These are phyloP conservation scores for Hetaerina titia DNA, from an alignment of 2,888 invertebrate genomes.

Conservation along the genomic window DNA sequence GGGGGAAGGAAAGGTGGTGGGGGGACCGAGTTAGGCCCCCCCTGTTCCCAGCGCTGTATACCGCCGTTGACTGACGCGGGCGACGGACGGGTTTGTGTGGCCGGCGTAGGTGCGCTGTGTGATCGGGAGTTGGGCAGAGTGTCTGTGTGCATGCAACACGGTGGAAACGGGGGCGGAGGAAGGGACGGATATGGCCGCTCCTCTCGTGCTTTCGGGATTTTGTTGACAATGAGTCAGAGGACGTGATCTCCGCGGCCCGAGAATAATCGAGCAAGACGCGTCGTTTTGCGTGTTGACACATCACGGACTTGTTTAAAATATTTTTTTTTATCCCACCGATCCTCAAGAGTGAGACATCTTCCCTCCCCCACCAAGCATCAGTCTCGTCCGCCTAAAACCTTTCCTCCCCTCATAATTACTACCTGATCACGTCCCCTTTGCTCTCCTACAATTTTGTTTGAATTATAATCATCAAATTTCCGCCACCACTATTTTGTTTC, in stretches of 20 bases:
- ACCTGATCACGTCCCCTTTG: no score
- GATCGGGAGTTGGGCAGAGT: background rate
- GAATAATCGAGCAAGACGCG: background rate
- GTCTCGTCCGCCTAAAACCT: background rate
- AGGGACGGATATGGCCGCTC: background rate
- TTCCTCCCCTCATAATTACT: background rate
- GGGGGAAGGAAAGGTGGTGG: background rate
- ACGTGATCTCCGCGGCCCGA: background rate
- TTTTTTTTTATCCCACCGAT: background rate
- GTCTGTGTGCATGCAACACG: slow-evolving; percentile 19
- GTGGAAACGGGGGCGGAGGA: background rate
- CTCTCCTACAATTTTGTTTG: background rate
- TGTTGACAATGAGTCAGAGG: slow-evolving; percentile 6
- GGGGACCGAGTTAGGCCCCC: background rate
- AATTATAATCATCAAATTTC: background rate
- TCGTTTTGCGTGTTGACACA: background rate
- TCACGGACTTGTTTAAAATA: background rate
- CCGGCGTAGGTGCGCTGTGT: background rate
- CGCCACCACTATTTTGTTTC: no score
- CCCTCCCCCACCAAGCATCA: background rate
- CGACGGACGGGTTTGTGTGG: slow-evolving; percentile 41
- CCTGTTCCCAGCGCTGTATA: slow-evolving; percentile 37
- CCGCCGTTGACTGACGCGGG: slow-evolving; percentile 67
- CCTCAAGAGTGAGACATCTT: background rate
- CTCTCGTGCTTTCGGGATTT: background rate